Percentiles rank a stretch among this genome's conserved stretches.
Conservation (phyloP, 2,797 vertebrate species). For the Gallinago nigripennis region DNA sequence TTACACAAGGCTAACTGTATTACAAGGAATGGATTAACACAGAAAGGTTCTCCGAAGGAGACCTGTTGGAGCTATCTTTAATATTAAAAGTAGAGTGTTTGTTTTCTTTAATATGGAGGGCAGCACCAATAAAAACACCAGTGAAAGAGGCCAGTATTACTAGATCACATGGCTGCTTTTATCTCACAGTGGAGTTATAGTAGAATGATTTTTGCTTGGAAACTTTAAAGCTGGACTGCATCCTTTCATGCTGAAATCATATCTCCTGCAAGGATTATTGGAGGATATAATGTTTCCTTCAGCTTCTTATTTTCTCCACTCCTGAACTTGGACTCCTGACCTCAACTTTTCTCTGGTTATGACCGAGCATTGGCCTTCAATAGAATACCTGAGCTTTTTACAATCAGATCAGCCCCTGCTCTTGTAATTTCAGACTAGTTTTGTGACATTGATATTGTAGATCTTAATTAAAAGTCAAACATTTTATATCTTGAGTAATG, state of each 20-base stretch:
- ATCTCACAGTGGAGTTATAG: conserved; percentile 55
- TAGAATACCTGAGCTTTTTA: conserved; percentile 59
- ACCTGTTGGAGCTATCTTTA: conserved; percentile 59
- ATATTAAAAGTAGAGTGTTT: conserved; percentile 63
- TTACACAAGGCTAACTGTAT: conserved; percentile 37
- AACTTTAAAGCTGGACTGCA: conserved; percentile 60
- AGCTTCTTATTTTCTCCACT: conserved; percentile 57
- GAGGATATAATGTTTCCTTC: conserved; percentile 60
- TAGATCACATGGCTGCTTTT: conserved; percentile 65
- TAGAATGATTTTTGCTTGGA: conserved; percentile 65
- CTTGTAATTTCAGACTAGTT: conserved; percentile 67
- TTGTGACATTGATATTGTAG: conserved; percentile 65
- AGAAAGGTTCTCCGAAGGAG: conserved; percentile 44
- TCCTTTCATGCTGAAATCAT: conserved; percentile 69
- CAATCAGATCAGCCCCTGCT: conserved; percentile 58
- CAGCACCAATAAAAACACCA: conserved; percentile 58
- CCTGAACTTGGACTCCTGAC: conserved; percentile 66
- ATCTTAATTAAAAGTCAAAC: conserved; percentile 69
- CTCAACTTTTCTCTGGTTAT: conserved; percentile 50
- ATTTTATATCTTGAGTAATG: conserved; percentile 69
- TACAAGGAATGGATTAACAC: conserved; percentile 57
- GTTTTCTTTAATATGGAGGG: conserved; percentile 57
- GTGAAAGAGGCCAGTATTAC: conserved; percentile 47
- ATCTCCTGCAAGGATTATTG: conserved; percentile 67
- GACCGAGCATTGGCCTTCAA: conserved; percentile 39